Percentiles rank a stretch among this genome's conserved stretches.
These are phyloP conservation scores for Atrina japonica DNA, from an alignment of 2,888 invertebrate genomes.

Conservation along the genomic window DNA sequence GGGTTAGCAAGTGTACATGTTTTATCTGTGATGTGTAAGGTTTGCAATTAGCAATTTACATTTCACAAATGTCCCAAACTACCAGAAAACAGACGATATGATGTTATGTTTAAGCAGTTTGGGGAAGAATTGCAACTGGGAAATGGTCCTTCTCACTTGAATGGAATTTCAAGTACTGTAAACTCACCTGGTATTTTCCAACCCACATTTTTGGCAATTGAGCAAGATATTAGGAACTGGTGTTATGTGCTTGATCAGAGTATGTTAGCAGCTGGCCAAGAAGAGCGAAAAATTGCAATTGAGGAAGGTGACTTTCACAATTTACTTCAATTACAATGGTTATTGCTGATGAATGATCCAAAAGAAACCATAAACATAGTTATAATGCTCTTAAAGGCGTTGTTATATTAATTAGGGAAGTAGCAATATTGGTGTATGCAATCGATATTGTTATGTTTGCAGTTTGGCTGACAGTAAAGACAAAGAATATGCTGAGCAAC, in stretches of 20 bases:
- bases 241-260: slow-evolving; percentile 10
- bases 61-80: slow-evolving; percentile 4
- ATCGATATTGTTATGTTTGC: slow-evolving; percentile 53
- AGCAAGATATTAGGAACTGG: slow-evolving; percentile 22
- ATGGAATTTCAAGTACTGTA: slow-evolving; percentile 30
- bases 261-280: slow-evolving; percentile 17
- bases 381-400: slow-evolving; percentile 57
- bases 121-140: slow-evolving; percentile 34
- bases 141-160: slow-evolving; percentile 30
- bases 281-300: slow-evolving; percentile 44
- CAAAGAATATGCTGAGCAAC: slow-evolving; percentile 8
- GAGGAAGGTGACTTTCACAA: slow-evolving; percentile 36
- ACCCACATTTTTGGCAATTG: slow-evolving; percentile 25
- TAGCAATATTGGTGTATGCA: slow-evolving; percentile 51
- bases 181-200: slow-evolving; percentile 16
- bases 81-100: background rate
- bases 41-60: background rate
- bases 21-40: slow-evolving; percentile 4
- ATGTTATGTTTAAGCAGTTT: slow-evolving; percentile 25
- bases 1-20: slow-evolving; percentile 12
- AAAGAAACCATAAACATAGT: slow-evolving; percentile 49
- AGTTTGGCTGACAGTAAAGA: slow-evolving; percentile 22
- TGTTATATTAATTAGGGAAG: slow-evolving; percentile 44
- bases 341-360: slow-evolving; percentile 52
- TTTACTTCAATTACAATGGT: slow-evolving; percentile 52